Evolutionary conservation across 2,888 invertebrate genomes (phyloP), one percentile per base, ranked within the genome.

Genomic region (Ypsolopha scabrella): DNA sequence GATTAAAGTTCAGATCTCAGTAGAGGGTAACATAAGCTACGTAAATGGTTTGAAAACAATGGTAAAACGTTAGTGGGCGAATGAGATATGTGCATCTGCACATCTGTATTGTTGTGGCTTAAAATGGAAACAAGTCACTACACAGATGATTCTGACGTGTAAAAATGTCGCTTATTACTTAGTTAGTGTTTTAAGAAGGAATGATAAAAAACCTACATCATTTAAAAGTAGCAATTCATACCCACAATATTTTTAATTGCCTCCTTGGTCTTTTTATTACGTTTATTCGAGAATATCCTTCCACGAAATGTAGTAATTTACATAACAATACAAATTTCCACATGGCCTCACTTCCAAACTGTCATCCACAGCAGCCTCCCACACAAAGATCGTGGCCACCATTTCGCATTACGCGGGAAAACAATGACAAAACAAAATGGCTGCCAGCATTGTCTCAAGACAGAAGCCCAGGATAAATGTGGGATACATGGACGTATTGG

Each of bases 381-480:
- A 47, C 36, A 37, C 13, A 43, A 14, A 43, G 43, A 13, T 43
- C 24, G 35, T 11, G 37, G 47, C 36, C 43, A 14, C 50, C 37
- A 49, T 49, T 49, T 52, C 51, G 36, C 36, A 36, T 41, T 24
- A 37, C 44, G 41, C 50, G 44, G 14, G 46, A 39, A 50, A 55
- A 54, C 52, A 52, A 51, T 43, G 50, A 34, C 50, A 46, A 9
- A 37, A 50, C 54, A 52, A 55, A 52, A 55, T 54, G 53, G 53
- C 43, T 48, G 46, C 39, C 35, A 44, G 53, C 54, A 51, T 55
- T 44, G 38, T 44, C 50, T 48, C 51, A 50, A 55, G 53, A 51
- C 50, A 51, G 49, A 37, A 41, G 36, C 35, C 36, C 44, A 37
- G 33, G 34, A 14, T 9, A 10, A 35, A 45, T 48, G 35, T 36